Conservation (phyloP, 1,140 invertebrate genomes). For the Cepaea nemoralis region DNA sequence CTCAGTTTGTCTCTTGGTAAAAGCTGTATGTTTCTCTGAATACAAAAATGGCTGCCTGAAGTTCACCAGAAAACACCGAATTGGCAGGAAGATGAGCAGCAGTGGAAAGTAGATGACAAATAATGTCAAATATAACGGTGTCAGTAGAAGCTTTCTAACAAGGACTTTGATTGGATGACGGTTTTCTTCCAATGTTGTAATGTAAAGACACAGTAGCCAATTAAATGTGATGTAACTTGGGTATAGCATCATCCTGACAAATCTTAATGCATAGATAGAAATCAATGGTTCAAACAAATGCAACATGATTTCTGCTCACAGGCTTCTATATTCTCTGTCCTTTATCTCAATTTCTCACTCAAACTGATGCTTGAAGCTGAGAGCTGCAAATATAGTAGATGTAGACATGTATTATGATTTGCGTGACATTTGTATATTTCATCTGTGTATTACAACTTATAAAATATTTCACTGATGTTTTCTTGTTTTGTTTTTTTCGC, state of each 20-base stretch:
- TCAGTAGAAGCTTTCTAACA: slow-evolving; percentile 34
- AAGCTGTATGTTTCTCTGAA: slow-evolving; percentile 37
- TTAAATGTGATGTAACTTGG: slow-evolving; percentile 34
- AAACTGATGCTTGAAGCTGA: background rate
- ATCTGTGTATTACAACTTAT: too few species aligned
- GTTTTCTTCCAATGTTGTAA: slow-evolving; percentile 49
- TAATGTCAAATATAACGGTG: slow-evolving; percentile 42
- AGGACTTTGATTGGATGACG: slow-evolving; percentile 22
- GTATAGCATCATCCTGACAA: slow-evolving; percentile 25
- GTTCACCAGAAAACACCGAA: slow-evolving; percentile 50
- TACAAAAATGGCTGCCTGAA: slow-evolving; percentile 50
- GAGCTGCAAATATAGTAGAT: background rate
- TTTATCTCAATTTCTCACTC: background rate
- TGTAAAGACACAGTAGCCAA: slow-evolving; percentile 30
- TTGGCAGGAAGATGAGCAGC: slow-evolving; percentile 45
- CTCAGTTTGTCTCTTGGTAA: slow-evolving; percentile 8
- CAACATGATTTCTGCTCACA: background rate
- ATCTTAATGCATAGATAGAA: background rate
- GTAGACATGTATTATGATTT: too few species aligned
- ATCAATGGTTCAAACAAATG: background rate
- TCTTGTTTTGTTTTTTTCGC: too few species aligned
- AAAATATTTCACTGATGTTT: too few species aligned
- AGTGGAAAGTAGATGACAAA: slow-evolving; percentile 46
- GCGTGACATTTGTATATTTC: too few species aligned
- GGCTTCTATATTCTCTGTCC: too few species aligned